Conservation (phyloP, 2,797 vertebrate species). For the Channa striata region DNA sequence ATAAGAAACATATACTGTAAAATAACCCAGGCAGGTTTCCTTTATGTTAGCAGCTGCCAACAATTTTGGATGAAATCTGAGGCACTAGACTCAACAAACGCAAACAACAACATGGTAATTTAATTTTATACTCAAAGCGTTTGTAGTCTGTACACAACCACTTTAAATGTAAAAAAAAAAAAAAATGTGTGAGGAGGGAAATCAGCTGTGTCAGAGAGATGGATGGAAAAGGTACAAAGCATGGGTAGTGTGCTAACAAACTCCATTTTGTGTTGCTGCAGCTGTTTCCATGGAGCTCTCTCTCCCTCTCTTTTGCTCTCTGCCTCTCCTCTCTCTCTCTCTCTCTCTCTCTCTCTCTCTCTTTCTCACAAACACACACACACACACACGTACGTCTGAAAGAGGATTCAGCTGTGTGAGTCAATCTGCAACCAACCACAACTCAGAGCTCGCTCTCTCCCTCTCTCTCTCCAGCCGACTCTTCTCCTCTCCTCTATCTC, state of each 20-base stretch:
- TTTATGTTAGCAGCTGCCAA: slow-evolving; percentile 32
- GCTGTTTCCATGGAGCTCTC: slow-evolving; percentile 82
- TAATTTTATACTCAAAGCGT: slow-evolving; percentile 53
- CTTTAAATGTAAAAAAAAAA: slow-evolving; percentile 63
- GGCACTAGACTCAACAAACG: slow-evolving; percentile 38
- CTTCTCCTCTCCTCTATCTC: slow-evolving; percentile 51
- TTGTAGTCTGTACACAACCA: slow-evolving; percentile 35
- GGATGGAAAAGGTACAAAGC: slow-evolving; percentile 74
- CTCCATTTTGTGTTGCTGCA: slow-evolving; percentile 82
- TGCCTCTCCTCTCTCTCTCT: slow-evolving; percentile 28
- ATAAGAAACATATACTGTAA: neutral
- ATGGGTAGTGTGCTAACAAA: slow-evolving; percentile 74
- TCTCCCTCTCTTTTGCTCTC: slow-evolving; percentile 53
- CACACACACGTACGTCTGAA: slow-evolving; percentile 63
- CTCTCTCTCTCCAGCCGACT: slow-evolving; percentile 51
- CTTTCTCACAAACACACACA: slow-evolving; percentile 18
- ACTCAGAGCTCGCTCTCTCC: slow-evolving; percentile 52
- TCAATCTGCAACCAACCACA: slow-evolving; percentile 69
- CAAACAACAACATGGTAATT: slow-evolving; percentile 45
- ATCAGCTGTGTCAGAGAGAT: slow-evolving; percentile 65
- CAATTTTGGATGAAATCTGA: slow-evolving; percentile 18
- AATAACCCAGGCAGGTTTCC: slow-evolving; percentile 3
- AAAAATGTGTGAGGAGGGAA: slow-evolving; percentile 51
- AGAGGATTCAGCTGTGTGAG: slow-evolving; percentile 78
- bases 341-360: slow-evolving; percentile 23